A percentile compares a stretch with the other conserved stretches of the same genome.
Evolutionary conservation across 30 jellyfish, hydroid and myxozoan species (phyloP).

Genomic region (Mastigias papua): DNA sequence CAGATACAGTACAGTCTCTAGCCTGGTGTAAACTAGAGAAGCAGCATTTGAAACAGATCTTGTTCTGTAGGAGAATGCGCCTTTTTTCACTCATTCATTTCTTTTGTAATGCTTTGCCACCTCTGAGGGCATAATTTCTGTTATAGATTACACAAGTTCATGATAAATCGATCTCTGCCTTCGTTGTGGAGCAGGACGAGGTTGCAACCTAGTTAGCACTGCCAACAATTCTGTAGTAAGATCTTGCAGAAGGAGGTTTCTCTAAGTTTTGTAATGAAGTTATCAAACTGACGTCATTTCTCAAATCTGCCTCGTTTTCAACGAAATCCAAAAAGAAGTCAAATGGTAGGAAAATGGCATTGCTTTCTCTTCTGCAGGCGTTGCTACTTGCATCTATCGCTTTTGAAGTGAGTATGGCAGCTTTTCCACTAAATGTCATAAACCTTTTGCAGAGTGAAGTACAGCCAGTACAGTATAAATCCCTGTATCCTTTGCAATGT

Average conservation of each 20-base stretch:
- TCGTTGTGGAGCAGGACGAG: not conserved
- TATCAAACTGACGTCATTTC: slow-evolving; percentile 48
- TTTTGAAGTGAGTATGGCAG: slow-evolving; percentile 48
- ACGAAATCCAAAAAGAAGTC: slow-evolving; percentile 17
- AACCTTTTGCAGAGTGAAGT: slow-evolving; percentile 36
- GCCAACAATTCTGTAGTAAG: slow-evolving; percentile 1
- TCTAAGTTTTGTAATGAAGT: slow-evolving; percentile 5
- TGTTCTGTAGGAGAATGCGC: slow-evolving; percentile 24
- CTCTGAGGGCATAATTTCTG: slow-evolving; percentile 26
- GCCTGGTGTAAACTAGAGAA: slow-evolving; percentile 35
- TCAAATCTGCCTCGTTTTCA: slow-evolving; percentile 32
- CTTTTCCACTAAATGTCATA: slow-evolving; percentile 22
- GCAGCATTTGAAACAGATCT: slow-evolving; percentile 45
- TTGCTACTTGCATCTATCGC: slow-evolving; percentile 37
- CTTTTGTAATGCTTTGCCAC: slow-evolving; percentile 46
- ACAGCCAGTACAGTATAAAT: slow-evolving; percentile 18
- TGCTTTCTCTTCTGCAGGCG: slow-evolving; percentile 13
- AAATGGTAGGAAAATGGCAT: slow-evolving; percentile 39
- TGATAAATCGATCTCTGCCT: slow-evolving; percentile 18
- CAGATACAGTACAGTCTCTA: slow-evolving; percentile 10
- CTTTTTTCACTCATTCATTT: slow-evolving; percentile 32
- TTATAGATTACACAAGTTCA: slow-evolving; percentile 23
- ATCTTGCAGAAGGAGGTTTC: slow-evolving; percentile 14
- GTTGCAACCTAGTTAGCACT: slow-evolving; percentile 31
- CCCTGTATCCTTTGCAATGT: slow-evolving; percentile 25